A percentile compares a stretch with the other conserved stretches of the same genome.
Conservation (phyloP, 1,140 invertebrate species). For the Pseudomyrmex cubaensis region DNA sequence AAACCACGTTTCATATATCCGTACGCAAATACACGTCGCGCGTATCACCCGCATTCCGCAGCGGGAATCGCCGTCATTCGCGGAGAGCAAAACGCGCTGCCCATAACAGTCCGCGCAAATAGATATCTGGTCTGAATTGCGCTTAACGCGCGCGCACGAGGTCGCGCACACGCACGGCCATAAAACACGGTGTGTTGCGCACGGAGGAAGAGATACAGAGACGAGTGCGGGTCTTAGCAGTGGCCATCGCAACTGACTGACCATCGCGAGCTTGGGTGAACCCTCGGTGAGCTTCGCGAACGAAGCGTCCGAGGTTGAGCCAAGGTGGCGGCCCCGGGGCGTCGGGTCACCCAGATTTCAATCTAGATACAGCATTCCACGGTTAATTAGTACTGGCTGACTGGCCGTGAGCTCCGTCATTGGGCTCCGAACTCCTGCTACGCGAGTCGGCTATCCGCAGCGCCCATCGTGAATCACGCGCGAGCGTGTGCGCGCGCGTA, state of each 20-base stretch:
- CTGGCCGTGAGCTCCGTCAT: conserved; percentile 81
- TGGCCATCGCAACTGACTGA: conserved; percentile 35
- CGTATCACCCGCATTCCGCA: conserved; percentile 17
- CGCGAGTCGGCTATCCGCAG: conserved; percentile 59
- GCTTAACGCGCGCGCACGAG: conserved; percentile 21
- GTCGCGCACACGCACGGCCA: neutral
- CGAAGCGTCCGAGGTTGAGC: conserved; percentile 73
- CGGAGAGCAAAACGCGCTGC: neutral
- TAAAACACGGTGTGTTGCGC: neutral
- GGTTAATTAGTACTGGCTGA: conserved; percentile 84
- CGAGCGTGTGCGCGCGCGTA: neutral
- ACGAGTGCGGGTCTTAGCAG: too few relatives aligned
- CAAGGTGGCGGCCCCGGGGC: conserved; percentile 83
- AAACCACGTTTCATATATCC: conserved; percentile 5
- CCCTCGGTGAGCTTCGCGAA: conserved; percentile 65
- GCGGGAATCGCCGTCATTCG: neutral
- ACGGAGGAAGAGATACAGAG: too few relatives aligned
- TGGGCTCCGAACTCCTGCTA: conserved; percentile 73
- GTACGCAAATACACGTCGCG: conserved; percentile 23
- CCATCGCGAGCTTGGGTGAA: conserved; percentile 25
- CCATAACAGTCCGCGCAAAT: conserved; percentile 38
- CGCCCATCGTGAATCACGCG: conserved; percentile 60
- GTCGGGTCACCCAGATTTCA: conserved; percentile 85
- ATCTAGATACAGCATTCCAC: conserved; percentile 85
- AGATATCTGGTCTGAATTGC: conserved; percentile 22